These are phyloP conservation scores for Halocynthia roretzi DNA, from an alignment of 23 tunicate genomes.

Conservation along the genomic window DNA sequence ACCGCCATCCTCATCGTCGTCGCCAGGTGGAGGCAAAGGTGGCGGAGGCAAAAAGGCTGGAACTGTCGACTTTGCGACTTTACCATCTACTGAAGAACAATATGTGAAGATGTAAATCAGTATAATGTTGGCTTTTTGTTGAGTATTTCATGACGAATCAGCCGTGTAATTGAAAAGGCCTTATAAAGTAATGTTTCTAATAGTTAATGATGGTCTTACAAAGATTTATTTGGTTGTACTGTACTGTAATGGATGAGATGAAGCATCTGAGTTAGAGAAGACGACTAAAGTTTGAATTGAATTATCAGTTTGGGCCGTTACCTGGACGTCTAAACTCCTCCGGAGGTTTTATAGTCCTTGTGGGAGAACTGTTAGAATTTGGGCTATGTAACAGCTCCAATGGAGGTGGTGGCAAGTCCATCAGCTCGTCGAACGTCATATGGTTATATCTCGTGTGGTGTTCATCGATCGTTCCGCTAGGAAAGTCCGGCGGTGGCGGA, in stretches of 20 bases:
- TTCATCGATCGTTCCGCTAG: neutral
- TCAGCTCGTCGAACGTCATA: constrained; percentile 20
- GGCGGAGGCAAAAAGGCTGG: constrained; percentile 26
- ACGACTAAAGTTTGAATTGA: no score
- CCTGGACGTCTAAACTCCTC: neutral
- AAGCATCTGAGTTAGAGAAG: no score
- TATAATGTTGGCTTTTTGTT: no score
- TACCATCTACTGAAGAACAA: no score
- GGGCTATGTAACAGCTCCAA: constrained; percentile 23
- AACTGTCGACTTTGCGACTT: neutral
- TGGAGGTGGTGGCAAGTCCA: constrained; percentile 81
- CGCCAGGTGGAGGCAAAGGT: constrained; percentile 14
- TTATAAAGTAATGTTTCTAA: no score
- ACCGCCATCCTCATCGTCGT: constrained; percentile 7
- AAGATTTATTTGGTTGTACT: no score
- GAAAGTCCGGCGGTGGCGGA: constrained; percentile 63
- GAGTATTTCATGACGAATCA: no score
- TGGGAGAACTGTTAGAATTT: neutral
- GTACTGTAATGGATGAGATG: no score
- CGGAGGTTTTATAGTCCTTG: neutral
- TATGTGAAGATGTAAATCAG: no score
- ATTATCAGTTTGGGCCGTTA: neutral
- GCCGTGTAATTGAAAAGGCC: no score
- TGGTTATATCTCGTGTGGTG: constrained; percentile 1
- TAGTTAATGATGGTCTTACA: no score